Evolutionary conservation across 2,888 invertebrate species (phyloP), one percentile per base, ranked within the genome.

Genomic region (Prosopocoilus inquinatus): DNA sequence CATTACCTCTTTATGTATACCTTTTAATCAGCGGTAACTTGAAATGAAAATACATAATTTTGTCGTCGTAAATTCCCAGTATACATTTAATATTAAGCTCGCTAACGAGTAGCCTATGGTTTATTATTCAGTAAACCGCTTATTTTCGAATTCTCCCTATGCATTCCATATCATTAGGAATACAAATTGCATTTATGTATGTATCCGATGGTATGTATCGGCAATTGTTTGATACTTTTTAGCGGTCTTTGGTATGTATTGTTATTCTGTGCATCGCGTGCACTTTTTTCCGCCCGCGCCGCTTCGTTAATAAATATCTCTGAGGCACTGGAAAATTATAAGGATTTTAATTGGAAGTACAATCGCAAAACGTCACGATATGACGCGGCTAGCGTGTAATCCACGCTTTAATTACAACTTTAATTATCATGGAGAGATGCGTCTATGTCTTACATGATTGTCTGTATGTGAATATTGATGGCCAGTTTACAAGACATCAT

Each of bases 161-260:
- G 60, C 64, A 66, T 68, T 66, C 65, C 63, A 62, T 64, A 66
- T 55, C 58, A 61, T 61, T 61, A 61, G 58, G 41, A 55, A 57
- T 58, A 61, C 61, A 61, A 61, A 61, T 58, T 57, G 60, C 60
- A 57, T 51, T 47, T 51, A 59, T 64, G 60, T 59, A 60, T 59
- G 59, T 58, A 59, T 55, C 57, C 57, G 53, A 49, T 57, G 55
- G 53, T 56, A 56, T 59, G 54, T 58, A 64, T 61, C 61, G 54
- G 48, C 62, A 55, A 62, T 64, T 64, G 64, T 63, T 53, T 58
- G 60, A 49, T 50, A 56, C 61, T 64, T 64, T 63, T 64, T 59
- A 41, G 11, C 13, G 41, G 16, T 9, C 16, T 16, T 13, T 9
- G 41, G 41, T n/a, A 41, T 41, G 13, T 41, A 41, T 41, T 41